Conservation (phyloP, 30 jellyfish, hydroid and myxozoan species). For the Hydra vulgaris region DNA sequence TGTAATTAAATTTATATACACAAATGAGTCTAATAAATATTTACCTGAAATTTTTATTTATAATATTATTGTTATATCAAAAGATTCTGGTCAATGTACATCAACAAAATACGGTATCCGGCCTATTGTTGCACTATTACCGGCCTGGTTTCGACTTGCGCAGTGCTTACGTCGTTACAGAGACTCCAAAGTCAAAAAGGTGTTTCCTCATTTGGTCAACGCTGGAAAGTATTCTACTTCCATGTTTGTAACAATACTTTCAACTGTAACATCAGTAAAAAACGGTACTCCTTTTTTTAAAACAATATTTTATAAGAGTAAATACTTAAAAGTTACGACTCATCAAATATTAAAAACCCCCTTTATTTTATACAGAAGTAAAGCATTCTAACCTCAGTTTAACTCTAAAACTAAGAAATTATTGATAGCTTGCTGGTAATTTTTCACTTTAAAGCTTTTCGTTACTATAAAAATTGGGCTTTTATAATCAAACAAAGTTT, state of each 20-base stretch:
- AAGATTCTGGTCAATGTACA: constrained; percentile 61
- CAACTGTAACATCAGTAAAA: constrained; percentile 68
- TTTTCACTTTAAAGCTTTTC: too few species aligned
- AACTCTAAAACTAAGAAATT: too few species aligned
- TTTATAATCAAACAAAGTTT: too few species aligned
- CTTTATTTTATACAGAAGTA: too few species aligned
- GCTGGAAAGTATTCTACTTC: constrained; percentile 96
- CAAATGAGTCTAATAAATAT: neutral
- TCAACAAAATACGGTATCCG: constrained; percentile 64
- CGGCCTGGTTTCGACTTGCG: constrained; percentile 98
- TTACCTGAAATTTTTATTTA: too few species aligned
- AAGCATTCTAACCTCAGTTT: too few species aligned
- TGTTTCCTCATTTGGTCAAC: constrained; percentile 93
- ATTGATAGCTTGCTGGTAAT: too few species aligned
- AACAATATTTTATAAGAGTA: too few species aligned
- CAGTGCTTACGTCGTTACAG: constrained; percentile 94
- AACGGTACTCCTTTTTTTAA: constrained; percentile 36
- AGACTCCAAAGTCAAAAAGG: constrained; percentile 75
- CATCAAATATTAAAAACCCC: too few species aligned
- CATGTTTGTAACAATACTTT: constrained; percentile 66
- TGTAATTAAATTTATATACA: neutral
- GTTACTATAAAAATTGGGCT: too few species aligned
- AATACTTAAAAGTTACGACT: neutral
- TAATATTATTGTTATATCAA: neutral
- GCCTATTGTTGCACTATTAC: constrained; percentile 77